These are phyloP conservation scores for Hyphantria cunea DNA, from an alignment of 1,140 invertebrate species.

Conservation along the genomic window DNA sequence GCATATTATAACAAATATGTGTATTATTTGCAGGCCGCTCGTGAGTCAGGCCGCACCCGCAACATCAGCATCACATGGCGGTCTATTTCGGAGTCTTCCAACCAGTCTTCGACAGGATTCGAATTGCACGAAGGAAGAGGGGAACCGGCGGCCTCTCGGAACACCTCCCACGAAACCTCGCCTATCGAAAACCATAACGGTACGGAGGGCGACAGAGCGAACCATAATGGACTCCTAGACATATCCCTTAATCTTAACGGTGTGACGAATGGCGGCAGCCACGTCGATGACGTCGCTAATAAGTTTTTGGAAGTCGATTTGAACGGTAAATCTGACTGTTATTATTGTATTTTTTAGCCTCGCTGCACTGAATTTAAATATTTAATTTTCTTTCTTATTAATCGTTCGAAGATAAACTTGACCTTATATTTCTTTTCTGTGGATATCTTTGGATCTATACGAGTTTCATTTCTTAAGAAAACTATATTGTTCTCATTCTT, in stretches of 20 bases:
- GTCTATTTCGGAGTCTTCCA: constrained; percentile 74
- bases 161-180: constrained; percentile 32
- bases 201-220: constrained; percentile 49
- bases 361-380: too few species aligned
- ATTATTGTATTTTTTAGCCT: too few species aligned
- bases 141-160: constrained; percentile 40
- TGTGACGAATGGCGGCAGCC: constrained; percentile 37
- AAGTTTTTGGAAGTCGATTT: constrained; percentile 65
- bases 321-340: constrained; percentile 49
- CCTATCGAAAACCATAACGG: constrained; percentile 52
- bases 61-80: constrained; percentile 75
- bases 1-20: too few species aligned
- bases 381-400: too few species aligned
- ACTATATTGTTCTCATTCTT: too few species aligned
- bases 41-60: constrained; percentile 52
- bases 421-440: too few species aligned
- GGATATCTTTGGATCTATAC: too few species aligned
- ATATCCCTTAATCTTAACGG: constrained; percentile 44
- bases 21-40: constrained; percentile 53
- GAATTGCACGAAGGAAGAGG: constrained; percentile 52
- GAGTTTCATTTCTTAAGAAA: too few species aligned
- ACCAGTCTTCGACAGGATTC: constrained; percentile 74
- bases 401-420: too few species aligned
- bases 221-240: constrained; percentile 48
- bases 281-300: constrained; percentile 47